These are phyloP conservation scores for Rhipidura dahli DNA, from an alignment of 2,113 vertebrate species.

Conservation along the genomic window DNA sequence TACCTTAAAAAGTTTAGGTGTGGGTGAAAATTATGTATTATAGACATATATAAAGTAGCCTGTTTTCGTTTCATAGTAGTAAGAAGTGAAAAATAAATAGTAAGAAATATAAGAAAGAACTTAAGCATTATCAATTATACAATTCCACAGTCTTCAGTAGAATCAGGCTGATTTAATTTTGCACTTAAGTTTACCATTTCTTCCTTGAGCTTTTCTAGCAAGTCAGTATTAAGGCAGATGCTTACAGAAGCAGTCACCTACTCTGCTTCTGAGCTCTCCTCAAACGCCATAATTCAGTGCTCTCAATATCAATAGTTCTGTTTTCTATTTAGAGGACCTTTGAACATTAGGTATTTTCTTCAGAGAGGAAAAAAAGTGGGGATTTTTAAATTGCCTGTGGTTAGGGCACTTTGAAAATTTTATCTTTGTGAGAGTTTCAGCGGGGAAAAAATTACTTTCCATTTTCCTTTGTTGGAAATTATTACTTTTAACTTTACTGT, in stretches of 20 bases:
- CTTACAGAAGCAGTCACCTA: background rate
- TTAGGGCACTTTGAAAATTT: background rate
- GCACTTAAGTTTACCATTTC: background rate
- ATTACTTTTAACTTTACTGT: background rate
- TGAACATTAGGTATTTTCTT: background rate
- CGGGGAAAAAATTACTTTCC: background rate
- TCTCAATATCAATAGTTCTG: background rate
- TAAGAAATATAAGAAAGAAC: background rate
- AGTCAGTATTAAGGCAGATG: background rate
- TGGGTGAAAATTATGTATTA: background rate
- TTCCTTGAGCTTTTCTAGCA: background rate
- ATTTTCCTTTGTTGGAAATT: background rate
- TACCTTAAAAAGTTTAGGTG: background rate
- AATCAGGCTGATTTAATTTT: background rate
- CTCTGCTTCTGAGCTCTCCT: background rate
- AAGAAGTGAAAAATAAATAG: background rate
- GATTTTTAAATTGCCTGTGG: background rate
- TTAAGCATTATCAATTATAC: background rate
- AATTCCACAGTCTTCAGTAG: background rate
- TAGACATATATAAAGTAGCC: background rate
- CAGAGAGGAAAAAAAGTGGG: background rate
- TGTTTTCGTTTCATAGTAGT: background rate
- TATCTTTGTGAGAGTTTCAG: background rate
- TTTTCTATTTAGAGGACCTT: background rate
- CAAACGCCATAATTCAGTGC: fast-evolving